These are phyloP conservation scores for Rhynchophorus ferrugineus DNA, from an alignment of 1,140 invertebrate genomes.

Conservation along the genomic window DNA sequence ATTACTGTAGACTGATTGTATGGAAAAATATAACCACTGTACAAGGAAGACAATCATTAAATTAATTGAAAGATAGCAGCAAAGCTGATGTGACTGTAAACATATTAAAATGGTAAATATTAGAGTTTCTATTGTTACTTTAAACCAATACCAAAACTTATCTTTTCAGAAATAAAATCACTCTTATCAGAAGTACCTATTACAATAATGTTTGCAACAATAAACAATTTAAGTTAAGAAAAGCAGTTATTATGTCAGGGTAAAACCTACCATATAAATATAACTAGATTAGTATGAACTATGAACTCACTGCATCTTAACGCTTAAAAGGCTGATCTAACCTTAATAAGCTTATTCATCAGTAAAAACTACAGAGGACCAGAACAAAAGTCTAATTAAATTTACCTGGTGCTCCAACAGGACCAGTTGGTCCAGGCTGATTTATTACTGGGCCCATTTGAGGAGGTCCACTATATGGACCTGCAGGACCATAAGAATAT, in stretches of 20 bases:
- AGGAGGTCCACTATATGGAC: constrained; percentile 2
- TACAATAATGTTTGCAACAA: too few species aligned
- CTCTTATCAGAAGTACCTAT: too few species aligned
- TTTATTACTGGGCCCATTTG: constrained; percentile 4
- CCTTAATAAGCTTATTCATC: neutral
- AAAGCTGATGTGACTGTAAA: neutral
- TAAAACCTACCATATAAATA: too few species aligned
- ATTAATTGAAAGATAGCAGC: neutral
- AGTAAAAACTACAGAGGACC: constrained; percentile 3
- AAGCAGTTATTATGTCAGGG: too few species aligned
- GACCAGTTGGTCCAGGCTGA: constrained; percentile 7
- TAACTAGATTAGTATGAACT: neutral
- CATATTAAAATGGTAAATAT: neutral
- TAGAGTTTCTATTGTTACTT: neutral
- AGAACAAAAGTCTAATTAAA: constrained; percentile 4
- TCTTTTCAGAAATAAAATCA: too few species aligned
- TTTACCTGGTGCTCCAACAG: constrained; percentile 5
- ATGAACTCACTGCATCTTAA: neutral
- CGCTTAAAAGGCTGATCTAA: too few species aligned
- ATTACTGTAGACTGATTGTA: neutral
- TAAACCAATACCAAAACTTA: too few species aligned
- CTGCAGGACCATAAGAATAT: constrained; percentile 2
- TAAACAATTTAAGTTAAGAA: too few species aligned
- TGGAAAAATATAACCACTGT: neutral
- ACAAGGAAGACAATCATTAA: neutral